A percentile compares a stretch with the other conserved stretches of the same genome.
phyloP scores from a whole-genome alignment of 2,797 vertebrate species.

The Danio tinwini region DNA sequence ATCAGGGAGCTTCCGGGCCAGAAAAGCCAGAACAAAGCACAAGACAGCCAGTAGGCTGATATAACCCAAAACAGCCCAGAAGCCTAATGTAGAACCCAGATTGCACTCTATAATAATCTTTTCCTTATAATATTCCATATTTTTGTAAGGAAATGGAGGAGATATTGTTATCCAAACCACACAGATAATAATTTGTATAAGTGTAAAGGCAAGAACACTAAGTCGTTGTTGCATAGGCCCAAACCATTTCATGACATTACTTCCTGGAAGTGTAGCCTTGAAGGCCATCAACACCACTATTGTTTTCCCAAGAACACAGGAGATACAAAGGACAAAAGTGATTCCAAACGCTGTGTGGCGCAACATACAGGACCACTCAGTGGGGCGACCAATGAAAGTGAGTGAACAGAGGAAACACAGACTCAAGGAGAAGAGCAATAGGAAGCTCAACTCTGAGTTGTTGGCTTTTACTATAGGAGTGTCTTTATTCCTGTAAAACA shows the following conservation, averaged over 20 bases:
- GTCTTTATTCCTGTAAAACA: constrained; percentile 71
- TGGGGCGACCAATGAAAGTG: constrained; percentile 74
- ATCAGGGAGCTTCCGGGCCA: constrained; percentile 62
- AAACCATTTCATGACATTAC: constrained; percentile 77
- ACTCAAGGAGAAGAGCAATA: constrained; percentile 75
- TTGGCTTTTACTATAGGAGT: constrained; percentile 75
- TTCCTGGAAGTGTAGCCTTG: constrained; percentile 70
- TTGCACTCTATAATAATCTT: constrained; percentile 66
- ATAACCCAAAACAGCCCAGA: constrained; percentile 66
- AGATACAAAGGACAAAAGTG: constrained; percentile 78
- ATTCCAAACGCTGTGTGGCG: constrained; percentile 64
- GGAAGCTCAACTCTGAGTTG: constrained; percentile 79
- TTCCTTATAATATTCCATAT: constrained; percentile 61
- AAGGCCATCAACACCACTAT: constrained; percentile 79
- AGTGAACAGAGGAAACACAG: constrained; percentile 78
- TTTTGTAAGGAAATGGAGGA: constrained; percentile 61
- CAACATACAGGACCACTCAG: constrained; percentile 78
- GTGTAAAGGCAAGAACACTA: constrained; percentile 70
- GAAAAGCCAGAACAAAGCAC: constrained; percentile 64
- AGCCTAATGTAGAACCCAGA: constrained; percentile 63
- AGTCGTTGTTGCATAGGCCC: constrained; percentile 75
- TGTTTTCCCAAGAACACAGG: constrained; percentile 78
- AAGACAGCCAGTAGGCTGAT: constrained; percentile 59
- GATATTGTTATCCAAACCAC: constrained; percentile 62
- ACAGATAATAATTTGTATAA: constrained; percentile 67